Base-by-base conservation (phyloP, 2,113 vertebrate genomes). In the Pelecanus crispus region DNA sequence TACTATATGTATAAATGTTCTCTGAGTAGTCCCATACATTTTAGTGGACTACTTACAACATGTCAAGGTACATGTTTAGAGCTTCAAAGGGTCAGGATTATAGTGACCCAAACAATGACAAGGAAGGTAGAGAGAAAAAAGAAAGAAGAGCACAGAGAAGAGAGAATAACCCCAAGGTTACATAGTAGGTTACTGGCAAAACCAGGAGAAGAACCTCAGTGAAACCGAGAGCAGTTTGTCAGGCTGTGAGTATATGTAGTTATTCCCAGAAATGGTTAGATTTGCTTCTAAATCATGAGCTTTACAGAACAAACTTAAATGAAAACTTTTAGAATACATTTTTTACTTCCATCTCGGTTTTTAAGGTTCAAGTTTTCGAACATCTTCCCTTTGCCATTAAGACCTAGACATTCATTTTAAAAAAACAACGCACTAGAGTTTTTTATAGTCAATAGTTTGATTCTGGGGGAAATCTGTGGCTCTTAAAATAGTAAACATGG, bases 401-500 rank as follows among this genome's bases (percentile, higher is more conserved):
- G 38, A 83, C 22, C 25, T 52, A 58, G 36, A 70, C 1, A 2
- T 40, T 85, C 1, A 19, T 73, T 63, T 92, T 11, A 13, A 50
- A 81, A 52, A 52, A 79, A 7, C 12, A 71, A 22, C 0, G 0
- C 17, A 10, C 18, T 44, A 16, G 34, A 62, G 17, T 10, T 94
- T 96, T 89, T 92, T 92, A 50, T 70, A 53, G 71, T 63, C 58
- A 34, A 1, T 90, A 63, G 36, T 52, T 55, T 93, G 58, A 80
- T 88, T 95, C 85, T 80, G 47, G 53, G 55, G 34, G 75, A 90
- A 70, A 36, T 72, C 66, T 72, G 26, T 68, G 34, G 16, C 71
- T 91, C 53, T 86, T 93, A 62, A 71, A 94, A 85, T 85, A 94
- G 70, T 84, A 88, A 92, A 91, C 44, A 47, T 74, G 34, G 59